phyloP scores from a whole-genome alignment of 2,797 vertebrate genomes.

The Atherinosoma microstoma region DNA sequence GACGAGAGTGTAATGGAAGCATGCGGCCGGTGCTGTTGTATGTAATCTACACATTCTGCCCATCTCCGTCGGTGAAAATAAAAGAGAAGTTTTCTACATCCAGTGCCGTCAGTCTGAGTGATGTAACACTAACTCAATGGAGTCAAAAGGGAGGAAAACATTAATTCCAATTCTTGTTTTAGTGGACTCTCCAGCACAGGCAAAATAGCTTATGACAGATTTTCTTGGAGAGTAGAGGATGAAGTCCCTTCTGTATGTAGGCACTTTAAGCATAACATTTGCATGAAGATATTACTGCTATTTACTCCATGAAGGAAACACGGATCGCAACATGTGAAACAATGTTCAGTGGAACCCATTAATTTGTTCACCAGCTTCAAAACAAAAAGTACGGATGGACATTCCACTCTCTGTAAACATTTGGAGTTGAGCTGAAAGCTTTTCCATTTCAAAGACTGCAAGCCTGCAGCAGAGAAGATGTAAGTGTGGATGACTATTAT shows the following conservation, averaged over 20 bases:
- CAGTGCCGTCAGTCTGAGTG: too few relatives aligned
- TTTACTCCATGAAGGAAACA: slow-evolving; percentile 3
- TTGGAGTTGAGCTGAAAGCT: slow-evolving; percentile 64
- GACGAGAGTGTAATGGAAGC: too few relatives aligned
- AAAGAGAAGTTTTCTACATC: too few relatives aligned
- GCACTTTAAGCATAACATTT: slow-evolving; percentile 19
- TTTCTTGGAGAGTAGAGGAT: slow-evolving; percentile 12
- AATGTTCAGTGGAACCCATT: slow-evolving; percentile 26
- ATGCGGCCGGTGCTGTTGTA: too few relatives aligned
- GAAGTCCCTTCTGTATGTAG: slow-evolving; percentile 12
- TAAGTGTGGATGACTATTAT: slow-evolving; percentile 37
- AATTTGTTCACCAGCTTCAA: slow-evolving; percentile 48
- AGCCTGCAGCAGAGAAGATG: slow-evolving; percentile 26
- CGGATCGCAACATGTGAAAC: slow-evolving; percentile 4
- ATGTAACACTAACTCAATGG: slow-evolving; percentile 50
- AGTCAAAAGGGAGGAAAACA: slow-evolving; percentile 50
- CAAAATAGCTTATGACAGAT: slow-evolving; percentile 25
- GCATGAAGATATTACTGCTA: slow-evolving; percentile 24
- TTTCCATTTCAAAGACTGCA: slow-evolving; percentile 67
- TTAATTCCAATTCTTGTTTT: slow-evolving; percentile 46
- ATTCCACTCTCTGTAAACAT: slow-evolving; percentile 57
- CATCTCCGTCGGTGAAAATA: too few relatives aligned
- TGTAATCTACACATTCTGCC: too few relatives aligned
- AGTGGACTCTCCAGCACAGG: slow-evolving; percentile 22
- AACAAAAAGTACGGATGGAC: slow-evolving; percentile 58